phyloP scores from a whole-genome alignment of 2,797 vertebrate species.

The Nothura maculosa region DNA sequence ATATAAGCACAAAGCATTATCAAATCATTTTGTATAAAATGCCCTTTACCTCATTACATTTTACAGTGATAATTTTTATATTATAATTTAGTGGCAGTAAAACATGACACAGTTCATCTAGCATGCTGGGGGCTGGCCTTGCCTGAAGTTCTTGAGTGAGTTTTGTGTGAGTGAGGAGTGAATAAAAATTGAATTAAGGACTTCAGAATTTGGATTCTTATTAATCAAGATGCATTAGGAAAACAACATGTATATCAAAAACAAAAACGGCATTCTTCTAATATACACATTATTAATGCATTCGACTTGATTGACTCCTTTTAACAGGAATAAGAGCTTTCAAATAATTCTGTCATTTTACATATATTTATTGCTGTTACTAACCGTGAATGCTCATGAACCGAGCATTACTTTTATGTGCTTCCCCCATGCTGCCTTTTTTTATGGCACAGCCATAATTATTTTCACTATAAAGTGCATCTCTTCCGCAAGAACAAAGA shows the following conservation, averaged over 20 bases:
- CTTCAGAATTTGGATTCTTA: conserved; percentile 6
- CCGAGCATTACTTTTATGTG: neutral
- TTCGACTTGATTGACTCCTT: neutral
- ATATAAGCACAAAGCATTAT: neutral
- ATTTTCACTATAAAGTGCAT: neutral
- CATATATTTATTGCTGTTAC: neutral
- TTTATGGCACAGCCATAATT: neutral
- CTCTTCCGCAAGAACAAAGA: neutral
- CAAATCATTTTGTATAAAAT: conserved; percentile 47
- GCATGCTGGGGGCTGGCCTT: conserved; percentile 11
- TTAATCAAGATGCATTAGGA: neutral
- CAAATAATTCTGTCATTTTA: neutral
- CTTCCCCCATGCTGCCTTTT: neutral
- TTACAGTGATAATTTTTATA: neutral
- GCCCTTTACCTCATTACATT: conserved; percentile 41
- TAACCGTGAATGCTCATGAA: neutral
- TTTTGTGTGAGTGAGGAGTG: conserved; percentile 26
- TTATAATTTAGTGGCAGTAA: conserved; percentile 39
- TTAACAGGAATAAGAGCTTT: neutral
- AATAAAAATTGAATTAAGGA: conserved; percentile 54
- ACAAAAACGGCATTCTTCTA: neutral
- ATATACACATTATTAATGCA: neutral
- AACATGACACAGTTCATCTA: conserved; percentile 54
- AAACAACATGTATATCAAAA: neutral
- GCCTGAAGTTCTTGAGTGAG: conserved; percentile 16